These are phyloP conservation scores for Mormoops blainvillei DNA, from an alignment of 2,113 vertebrate species.

Conservation along the genomic window DNA sequence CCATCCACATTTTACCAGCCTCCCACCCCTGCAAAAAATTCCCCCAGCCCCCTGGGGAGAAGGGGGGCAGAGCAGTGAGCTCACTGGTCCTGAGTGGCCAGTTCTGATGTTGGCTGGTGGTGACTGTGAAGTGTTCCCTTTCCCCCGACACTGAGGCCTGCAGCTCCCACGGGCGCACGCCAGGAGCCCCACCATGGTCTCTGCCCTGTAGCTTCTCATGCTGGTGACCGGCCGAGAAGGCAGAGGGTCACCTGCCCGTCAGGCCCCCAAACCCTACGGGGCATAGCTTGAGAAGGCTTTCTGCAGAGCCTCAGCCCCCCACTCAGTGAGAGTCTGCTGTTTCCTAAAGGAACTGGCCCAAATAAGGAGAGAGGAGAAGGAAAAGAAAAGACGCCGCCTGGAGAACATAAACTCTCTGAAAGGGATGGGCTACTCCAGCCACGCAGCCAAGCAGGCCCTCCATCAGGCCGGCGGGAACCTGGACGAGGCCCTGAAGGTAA, in stretches of 20 bases:
- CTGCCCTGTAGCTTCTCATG: neutral
- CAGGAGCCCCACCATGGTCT: rapidly evolving
- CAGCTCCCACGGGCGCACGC: neutral
- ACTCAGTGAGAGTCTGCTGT: neutral
- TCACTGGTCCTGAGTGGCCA: neutral
- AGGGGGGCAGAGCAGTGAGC: rapidly evolving
- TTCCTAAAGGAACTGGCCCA: constrained; percentile 86
- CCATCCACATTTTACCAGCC: neutral
- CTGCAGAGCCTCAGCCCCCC: neutral
- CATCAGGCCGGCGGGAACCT: constrained; percentile 83
- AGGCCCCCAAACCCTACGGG: neutral
- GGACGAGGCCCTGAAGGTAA: constrained; percentile 85
- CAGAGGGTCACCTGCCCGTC: neutral
- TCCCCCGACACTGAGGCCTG: rapidly evolving
- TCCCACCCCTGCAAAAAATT: neutral
- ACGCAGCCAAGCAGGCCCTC: constrained; percentile 87
- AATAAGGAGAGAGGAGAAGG: constrained; percentile 84
- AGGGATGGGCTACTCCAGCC: constrained; percentile 86
- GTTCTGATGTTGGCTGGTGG: too few relatives aligned
- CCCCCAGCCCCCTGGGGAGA: neutral
- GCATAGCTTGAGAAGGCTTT: neutral
- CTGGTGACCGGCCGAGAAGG: too few relatives aligned
- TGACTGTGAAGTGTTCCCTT: neutral
- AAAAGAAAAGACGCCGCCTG: constrained; percentile 81
- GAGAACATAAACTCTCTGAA: constrained; percentile 82